phyloP scores from a whole-genome alignment of 1,140 invertebrate species.

The Periplaneta americana region DNA sequence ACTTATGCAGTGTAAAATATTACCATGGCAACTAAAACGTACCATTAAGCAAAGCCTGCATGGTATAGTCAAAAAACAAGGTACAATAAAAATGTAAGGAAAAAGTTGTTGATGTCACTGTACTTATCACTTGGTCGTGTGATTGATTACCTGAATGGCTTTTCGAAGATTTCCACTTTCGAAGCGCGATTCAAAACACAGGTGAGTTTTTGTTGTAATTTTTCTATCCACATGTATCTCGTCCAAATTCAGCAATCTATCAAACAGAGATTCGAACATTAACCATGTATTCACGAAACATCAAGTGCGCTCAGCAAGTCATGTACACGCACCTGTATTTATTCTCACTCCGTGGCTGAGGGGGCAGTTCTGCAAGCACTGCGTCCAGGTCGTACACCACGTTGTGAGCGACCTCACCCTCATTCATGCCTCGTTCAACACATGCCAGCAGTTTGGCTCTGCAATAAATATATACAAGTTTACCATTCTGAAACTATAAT shows the following conservation, averaged over 20 bases:
- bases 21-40: no score
- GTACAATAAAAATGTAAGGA: no score
- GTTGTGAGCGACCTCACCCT: slow-evolving; percentile 48
- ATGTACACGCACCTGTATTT: background rate
- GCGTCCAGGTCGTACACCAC: slow-evolving; percentile 72
- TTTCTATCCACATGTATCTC: slow-evolving; percentile 49
- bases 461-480: no score
- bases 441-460: slow-evolving; percentile 49
- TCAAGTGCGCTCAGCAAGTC: no score
- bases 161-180: slow-evolving; percentile 87
- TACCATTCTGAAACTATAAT: no score
- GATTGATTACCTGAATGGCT: slow-evolving; percentile 79
- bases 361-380: slow-evolving; percentile 24
- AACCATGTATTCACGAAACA: background rate
- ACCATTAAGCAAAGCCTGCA: no score
- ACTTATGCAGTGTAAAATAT: no score
- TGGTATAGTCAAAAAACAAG: no score
- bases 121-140: no score
- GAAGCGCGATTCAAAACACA: slow-evolving; percentile 84
- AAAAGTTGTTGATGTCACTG: no score
- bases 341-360: background rate
- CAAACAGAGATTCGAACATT: background rate
- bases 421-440: slow-evolving; percentile 53
- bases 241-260: slow-evolving; percentile 50
- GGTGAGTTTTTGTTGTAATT: slow-evolving; percentile 42